Evolutionary conservation across 2,797 vertebrate species (phyloP).

Genomic region (Holocentrus rufus): DNA sequence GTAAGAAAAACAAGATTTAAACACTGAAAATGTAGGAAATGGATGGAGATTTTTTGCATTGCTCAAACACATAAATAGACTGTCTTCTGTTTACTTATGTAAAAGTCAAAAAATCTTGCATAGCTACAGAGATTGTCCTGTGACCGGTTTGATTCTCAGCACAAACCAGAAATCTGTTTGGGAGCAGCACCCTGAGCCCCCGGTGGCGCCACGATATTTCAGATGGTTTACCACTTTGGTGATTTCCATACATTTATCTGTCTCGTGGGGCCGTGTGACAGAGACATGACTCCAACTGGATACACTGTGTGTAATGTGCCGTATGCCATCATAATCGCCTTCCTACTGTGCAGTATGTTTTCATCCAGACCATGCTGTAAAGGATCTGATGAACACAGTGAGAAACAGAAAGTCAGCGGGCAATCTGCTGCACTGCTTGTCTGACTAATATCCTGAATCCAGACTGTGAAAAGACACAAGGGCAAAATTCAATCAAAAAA

Average conservation of each 20-base stretch:
- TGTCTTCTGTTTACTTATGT: no score
- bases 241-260: constrained; percentile 17
- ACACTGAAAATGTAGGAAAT: no score
- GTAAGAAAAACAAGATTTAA: no score
- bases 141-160: no score
- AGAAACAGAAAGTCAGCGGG: constrained; percentile 30
- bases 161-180: no score
- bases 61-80: no score
- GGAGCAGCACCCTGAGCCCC: background rate
- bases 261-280: constrained; percentile 5
- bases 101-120: no score
- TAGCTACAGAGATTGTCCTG: no score
- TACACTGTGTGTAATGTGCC: constrained; percentile 19
- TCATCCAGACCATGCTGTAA: constrained; percentile 1
- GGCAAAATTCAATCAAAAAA: constrained; percentile 3
- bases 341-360: constrained; percentile 5
- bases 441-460: constrained; percentile 37
- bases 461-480: constrained; percentile 16
- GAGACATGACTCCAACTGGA: background rate
- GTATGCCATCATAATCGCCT: constrained; percentile 14
- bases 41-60: no score
- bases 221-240: constrained; percentile 5
- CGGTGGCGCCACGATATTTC: background rate
- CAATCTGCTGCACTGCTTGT: background rate
- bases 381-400: constrained; percentile 21